These are phyloP conservation scores for Pegoplata infirma DNA, from an alignment of 2,888 invertebrate genomes.

Conservation along the genomic window DNA sequence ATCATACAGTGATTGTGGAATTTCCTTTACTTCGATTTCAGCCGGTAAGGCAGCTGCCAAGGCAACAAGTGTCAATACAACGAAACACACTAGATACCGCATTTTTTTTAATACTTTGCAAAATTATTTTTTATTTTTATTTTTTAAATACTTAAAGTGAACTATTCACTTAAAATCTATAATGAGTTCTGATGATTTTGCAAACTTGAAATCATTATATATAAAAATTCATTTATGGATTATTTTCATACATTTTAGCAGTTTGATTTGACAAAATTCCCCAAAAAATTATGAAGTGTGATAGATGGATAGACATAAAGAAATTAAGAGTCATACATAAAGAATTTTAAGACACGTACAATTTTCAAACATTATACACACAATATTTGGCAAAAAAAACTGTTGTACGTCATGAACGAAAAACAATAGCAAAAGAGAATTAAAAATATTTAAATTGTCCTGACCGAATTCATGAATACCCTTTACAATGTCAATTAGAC, in stretches of 20 bases:
- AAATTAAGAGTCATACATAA: no score
- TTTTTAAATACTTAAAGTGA: constrained; percentile 9
- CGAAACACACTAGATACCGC: constrained; percentile 62
- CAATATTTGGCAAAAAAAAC: constrained; percentile 32
- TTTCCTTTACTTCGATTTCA: constrained; percentile 27
- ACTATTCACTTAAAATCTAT: constrained; percentile 35
- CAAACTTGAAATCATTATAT: constrained; percentile 37
- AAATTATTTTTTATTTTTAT: not conserved
- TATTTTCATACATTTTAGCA: constrained; percentile 32
- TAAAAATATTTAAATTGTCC: no score
- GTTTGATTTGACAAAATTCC: constrained; percentile 1
- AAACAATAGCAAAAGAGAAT: constrained; percentile 2
- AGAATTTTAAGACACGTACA: not conserved
- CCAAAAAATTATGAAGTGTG: no score
- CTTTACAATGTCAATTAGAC: no score
- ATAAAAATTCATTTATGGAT: constrained; percentile 6
- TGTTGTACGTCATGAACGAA: constrained; percentile 25
- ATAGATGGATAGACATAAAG: no score
- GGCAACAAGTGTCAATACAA: constrained; percentile 52
- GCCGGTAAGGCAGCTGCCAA: constrained; percentile 49
- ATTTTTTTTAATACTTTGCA: constrained; percentile 48
- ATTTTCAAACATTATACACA: not conserved
- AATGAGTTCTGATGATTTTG: constrained; percentile 49
- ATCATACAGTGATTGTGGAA: constrained; percentile 58
- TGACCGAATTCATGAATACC: no score